Evolutionary conservation across 1,140 invertebrate species (phyloP).

Genomic region (Druon quercuslanigerum): DNA sequence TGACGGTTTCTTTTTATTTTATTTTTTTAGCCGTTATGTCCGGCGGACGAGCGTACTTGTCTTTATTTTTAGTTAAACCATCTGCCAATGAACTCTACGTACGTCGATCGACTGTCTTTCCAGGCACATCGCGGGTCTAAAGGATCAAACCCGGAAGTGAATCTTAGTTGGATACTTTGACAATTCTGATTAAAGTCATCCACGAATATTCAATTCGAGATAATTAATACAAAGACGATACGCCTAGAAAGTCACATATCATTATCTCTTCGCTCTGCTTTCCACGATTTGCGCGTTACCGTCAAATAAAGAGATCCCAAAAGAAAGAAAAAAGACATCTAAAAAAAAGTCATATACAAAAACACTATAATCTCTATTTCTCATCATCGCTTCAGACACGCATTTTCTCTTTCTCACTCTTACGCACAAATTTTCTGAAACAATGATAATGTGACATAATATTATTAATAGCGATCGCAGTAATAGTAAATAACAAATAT

Average conservation of each 20-base stretch:
- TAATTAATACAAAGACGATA: background rate
- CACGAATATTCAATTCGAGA: background rate
- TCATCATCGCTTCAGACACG: conserved; percentile 35
- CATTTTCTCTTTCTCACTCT: conserved; percentile 26
- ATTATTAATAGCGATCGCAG: conserved; percentile 56
- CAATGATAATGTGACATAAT: conserved; percentile 64
- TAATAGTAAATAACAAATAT: conserved; percentile 73
- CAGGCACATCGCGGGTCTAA: background rate
- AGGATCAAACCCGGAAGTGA: background rate
- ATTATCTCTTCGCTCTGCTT: conserved; percentile 32
- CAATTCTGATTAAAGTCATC: background rate
- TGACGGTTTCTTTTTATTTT: background rate
- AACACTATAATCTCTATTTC: conserved; percentile 37
- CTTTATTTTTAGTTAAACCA: background rate
- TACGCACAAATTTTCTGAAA: conserved; percentile 55
- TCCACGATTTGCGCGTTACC: background rate
- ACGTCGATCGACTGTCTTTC: conserved; percentile 4
- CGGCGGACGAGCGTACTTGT: background rate
- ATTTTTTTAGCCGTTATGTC: background rate
- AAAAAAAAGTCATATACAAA: conserved; percentile 33
- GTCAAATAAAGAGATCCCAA: conserved; percentile 43
- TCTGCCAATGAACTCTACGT: background rate
- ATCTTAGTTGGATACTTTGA: background rate
- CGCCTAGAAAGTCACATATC: conserved; percentile 18
- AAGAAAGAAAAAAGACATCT: conserved; percentile 35